Conservation (phyloP, 2,113 vertebrate species). For the Pangasianodon gigas region DNA sequence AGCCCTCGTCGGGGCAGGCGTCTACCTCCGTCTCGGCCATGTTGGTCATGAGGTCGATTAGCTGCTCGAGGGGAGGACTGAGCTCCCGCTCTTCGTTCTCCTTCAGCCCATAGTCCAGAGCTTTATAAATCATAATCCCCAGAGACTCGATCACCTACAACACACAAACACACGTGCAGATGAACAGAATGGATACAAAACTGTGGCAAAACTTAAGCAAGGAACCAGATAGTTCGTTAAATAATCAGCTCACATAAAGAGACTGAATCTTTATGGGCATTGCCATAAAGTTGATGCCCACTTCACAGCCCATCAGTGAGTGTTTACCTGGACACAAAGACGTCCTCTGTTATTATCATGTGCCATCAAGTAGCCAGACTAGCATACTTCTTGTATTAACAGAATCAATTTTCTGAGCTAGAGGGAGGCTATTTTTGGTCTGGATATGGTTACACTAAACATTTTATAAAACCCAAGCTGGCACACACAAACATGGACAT, state of each 20-base stretch:
- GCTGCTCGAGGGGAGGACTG: conserved; percentile 88
- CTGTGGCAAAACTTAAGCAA: not conserved
- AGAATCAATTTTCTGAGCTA: not conserved
- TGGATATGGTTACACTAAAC: not conserved
- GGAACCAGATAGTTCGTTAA: not conserved
- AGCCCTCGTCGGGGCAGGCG: conserved; percentile 87
- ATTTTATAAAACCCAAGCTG: not conserved
- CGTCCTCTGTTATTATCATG: conserved; percentile 25
- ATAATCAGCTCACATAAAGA: not conserved
- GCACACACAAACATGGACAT: not conserved
- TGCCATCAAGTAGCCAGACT: not conserved
- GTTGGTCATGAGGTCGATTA: conserved; percentile 96
- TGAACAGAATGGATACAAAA: not conserved
- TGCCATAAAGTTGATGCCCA: not conserved
- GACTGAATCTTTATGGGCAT: not conserved
- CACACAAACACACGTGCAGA: conserved; percentile 8
- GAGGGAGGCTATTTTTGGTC: conserved; percentile 1
- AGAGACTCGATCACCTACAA: conserved; percentile 91
- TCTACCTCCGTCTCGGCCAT: conserved; percentile 73
- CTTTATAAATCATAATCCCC: conserved; percentile 98
- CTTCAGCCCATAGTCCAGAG: conserved; percentile 94
- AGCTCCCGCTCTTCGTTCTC: conserved; percentile 93
- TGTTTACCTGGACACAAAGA: conserved; percentile 30
- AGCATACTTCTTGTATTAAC: not conserved
- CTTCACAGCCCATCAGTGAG: not conserved